These are phyloP conservation scores for Trichonephila clavata DNA, from an alignment of 1,140 invertebrate genomes.

Conservation along the genomic window DNA sequence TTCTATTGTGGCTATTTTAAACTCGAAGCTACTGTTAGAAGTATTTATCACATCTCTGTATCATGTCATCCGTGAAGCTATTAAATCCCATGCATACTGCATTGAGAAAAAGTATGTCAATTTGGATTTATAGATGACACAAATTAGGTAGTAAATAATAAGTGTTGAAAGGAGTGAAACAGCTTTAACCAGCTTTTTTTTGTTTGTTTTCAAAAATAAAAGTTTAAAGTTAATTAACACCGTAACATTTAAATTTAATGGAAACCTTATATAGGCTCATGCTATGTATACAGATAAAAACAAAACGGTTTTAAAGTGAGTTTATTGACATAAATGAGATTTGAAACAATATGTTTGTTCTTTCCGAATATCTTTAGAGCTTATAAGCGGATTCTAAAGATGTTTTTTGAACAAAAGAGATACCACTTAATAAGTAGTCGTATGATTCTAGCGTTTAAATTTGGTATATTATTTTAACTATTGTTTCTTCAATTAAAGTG, in stretches of 20 bases:
- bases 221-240: neutral
- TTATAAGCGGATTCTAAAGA: too few relatives aligned
- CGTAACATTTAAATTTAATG: neutral
- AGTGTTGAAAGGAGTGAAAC: too few relatives aligned
- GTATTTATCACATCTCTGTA: neutral
- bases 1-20: constrained; percentile 21
- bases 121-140: neutral
- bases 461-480: too few relatives aligned
- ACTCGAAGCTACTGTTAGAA: neutral
- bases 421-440: too few relatives aligned
- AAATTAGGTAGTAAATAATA: neutral
- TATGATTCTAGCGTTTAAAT: too few relatives aligned
- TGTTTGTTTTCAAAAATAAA: neutral
- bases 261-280: neutral
- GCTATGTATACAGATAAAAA: neutral
- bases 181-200: neutral
- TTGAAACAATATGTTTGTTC: too few relatives aligned
- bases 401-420: too few relatives aligned
- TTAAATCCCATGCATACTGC: neutral
- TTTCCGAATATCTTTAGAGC: too few relatives aligned
- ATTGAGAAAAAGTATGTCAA: neutral
- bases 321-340: too few relatives aligned
- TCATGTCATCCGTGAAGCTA: neutral
- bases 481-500: too few relatives aligned
- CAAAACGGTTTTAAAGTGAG: neutral